phyloP scores from a whole-genome alignment of 2,888 invertebrate genomes.

The Cheilosia scutellata region DNA sequence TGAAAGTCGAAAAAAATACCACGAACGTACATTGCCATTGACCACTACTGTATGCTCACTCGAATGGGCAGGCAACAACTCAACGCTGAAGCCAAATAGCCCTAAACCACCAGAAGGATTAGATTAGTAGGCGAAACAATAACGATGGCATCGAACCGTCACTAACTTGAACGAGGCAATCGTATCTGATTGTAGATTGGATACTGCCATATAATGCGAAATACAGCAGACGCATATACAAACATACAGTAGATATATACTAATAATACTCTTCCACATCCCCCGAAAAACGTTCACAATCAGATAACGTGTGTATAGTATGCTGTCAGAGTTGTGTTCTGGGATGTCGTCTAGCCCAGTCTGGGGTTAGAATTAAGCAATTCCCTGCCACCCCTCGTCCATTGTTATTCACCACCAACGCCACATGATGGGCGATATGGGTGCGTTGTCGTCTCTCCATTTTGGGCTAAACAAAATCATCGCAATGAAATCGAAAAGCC shows the following conservation, averaged over 20 bases:
- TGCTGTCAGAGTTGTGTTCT: constrained; percentile 49
- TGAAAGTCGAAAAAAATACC: too few species aligned
- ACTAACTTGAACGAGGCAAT: constrained; percentile 75
- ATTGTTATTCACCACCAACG: constrained; percentile 57
- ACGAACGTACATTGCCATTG: neutral
- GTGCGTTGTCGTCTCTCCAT: constrained; percentile 37
- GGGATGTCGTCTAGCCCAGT: constrained; percentile 41
- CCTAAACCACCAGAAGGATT: constrained; percentile 73
- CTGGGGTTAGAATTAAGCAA: constrained; percentile 34
- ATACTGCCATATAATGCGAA: constrained; percentile 36
- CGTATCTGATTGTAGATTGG: constrained; percentile 74
- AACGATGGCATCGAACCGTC: constrained; percentile 76
- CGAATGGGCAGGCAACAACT: constrained; percentile 50
- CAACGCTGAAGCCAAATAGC: constrained; percentile 65
- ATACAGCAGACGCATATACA: constrained; percentile 20
- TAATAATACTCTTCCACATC: neutral
- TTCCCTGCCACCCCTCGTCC: constrained; percentile 33
- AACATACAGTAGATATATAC: neutral
- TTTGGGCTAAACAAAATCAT: constrained; percentile 40
- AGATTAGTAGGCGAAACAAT: constrained; percentile 74
- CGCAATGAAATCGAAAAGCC: constrained; percentile 21
- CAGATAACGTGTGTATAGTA: constrained; percentile 66
- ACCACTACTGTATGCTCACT: constrained; percentile 32
- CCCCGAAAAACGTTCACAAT: constrained; percentile 54
- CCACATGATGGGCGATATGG: constrained; percentile 57